Base-by-base conservation (phyloP, 2,113 vertebrate genomes). In the Mus pahari region DNA sequence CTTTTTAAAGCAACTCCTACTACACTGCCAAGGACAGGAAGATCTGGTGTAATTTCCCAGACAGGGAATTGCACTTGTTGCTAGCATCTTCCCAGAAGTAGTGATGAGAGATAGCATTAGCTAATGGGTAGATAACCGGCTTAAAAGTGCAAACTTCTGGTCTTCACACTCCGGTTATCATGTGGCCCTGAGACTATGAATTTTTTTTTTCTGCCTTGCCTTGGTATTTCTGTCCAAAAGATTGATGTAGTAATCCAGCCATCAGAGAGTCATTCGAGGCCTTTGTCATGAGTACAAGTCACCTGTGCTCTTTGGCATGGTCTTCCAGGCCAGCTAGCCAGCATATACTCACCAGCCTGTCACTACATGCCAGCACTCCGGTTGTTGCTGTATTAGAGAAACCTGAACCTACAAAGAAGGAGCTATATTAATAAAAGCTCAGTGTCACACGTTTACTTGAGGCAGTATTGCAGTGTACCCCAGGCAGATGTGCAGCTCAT, bases 31-130 rank as follows among this genome's bases (percentile, higher is more conserved):
- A 86, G 88, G 66, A 96, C 94, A 92, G 66, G 77, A 90, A 93
- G 89, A 90, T 94, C 71, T 87, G 45, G 73, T 77, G 62, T 92
- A 42, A 81, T 77, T 94, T 94, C 88, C 94, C 93, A 97, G 86
- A 86, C 82, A 50, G 86, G 89, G 75, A 90, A 48, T 58, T 92
- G 90, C 86, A n/a, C 86, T 82, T 33, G 0, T 95, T 36, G 91
- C 87, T 92, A 89, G 84, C 60, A 53, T 96, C 93, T 96, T 94
- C 87, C 93, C 60, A 81, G 91, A 94, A 96, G 79, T 53, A 86
- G 87, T 78, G 93, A 81, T 89, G 75, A 90, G 93, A 91, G 68
- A 78, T 16, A 73, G 83, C 79, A 14, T 87, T 91, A 93, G 92
- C 88, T 82, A 84, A 70, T 79, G 68, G 94, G 53, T 78, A 89